Base-by-base conservation (phyloP, 2,888 invertebrate genomes). In the Sicus ferrugineus region DNA sequence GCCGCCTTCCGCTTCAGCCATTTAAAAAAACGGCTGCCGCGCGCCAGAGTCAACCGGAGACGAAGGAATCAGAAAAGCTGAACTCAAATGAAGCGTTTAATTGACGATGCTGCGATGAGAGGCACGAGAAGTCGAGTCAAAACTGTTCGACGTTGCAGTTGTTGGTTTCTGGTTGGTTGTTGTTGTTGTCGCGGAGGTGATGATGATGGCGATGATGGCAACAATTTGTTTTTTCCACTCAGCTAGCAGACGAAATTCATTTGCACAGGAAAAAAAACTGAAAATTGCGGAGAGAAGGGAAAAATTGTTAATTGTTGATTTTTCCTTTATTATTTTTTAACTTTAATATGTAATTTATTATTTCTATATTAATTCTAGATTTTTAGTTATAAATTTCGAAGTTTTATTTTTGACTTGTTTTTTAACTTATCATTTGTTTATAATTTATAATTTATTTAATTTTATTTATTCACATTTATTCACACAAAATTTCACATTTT, bases 1-100 rank as follows among this genome's bases (percentile, higher is more conserved):
- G 77, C 96, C 94, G 83, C 95, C 96, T 87, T 96, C 96, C 83
- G 93, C 93, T 88, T 96, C 95, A 84, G 95, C 95, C 95, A 95
- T 96, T 76, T 79, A 81, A 74, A 74, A 71, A 77, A 80, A 78
- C 78, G 76, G 78, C 77, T 77, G 76, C 75, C 74, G 79, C 81
- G 74, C 14, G n/a, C 11, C 28, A 34, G 26, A 11, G 30, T 21
- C 70, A 66, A 67, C 69, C 59, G 52, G 52, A 50, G 31, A 50
- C 28, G 38, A 28, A 26, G 21, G 7, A 3, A 16, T n/a, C n/a
- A 1, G 50, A 46, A 67, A 46, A 30, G 11, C 42, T 7, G 26
- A 52, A 31, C 4, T 52, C 23, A 23, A 52, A 65, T 52, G 38
- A 65, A 62, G 42, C 52, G 54, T 34, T 26, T 50, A 21, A 31